Evolutionary conservation across 2,113 vertebrate genomes (phyloP).

Genomic region (Stictonetta naevosa): DNA sequence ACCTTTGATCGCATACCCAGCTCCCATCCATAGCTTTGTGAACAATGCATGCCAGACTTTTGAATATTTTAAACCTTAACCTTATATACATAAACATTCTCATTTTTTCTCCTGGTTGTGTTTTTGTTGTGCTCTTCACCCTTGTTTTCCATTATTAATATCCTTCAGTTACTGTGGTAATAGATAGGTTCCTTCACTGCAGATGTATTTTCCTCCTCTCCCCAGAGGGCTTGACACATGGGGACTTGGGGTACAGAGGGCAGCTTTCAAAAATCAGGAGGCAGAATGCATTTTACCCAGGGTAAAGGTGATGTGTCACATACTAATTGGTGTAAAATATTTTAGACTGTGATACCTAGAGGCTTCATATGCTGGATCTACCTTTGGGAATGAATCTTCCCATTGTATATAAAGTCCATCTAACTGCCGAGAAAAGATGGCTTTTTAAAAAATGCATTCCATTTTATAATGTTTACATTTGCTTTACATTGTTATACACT

Average conservation of each 20-base stretch:
- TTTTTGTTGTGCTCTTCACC: not conserved
- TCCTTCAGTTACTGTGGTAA: not conserved
- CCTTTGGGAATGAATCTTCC: conserved; percentile 4
- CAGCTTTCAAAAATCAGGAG: not conserved
- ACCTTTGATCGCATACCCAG: accelerated
- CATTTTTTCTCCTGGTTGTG: not conserved
- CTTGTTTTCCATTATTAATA: not conserved
- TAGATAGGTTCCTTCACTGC: not conserved
- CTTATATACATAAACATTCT: not conserved
- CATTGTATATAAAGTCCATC: not conserved
- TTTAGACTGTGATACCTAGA: not conserved
- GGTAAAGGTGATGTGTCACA: not conserved
- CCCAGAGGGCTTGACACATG: not conserved
- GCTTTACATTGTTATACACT: not conserved
- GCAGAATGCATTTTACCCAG: not conserved
- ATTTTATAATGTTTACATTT: conserved; percentile 36
- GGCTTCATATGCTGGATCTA: not conserved
- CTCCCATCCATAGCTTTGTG: not conserved
- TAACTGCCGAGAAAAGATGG: not conserved
- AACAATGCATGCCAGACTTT: not conserved
- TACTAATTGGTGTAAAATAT: not conserved
- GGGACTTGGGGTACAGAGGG: not conserved
- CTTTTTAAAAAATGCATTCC: conserved; percentile 9
- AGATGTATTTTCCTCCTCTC: not conserved
- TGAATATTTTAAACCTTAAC: accelerated